Base-by-base conservation (phyloP, 2,888 invertebrate species). In the Neria commutata region DNA sequence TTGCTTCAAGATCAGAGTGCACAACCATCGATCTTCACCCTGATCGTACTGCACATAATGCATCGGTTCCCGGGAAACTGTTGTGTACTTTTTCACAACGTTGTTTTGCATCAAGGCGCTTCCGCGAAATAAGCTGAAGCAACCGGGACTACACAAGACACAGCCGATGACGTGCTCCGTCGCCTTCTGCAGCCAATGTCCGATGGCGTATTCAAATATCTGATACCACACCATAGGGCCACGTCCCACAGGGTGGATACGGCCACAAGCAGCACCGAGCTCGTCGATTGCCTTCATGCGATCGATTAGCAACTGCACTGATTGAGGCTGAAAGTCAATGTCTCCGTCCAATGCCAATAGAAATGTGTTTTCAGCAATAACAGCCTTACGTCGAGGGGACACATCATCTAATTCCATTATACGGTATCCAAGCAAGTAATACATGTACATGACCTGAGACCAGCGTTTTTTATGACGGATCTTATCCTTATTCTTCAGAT, bases 361-460 rank as follows among this genome's bases (percentile, higher is more conserved):
- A 72, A 87, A 95, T 0, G 94, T 94, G 80, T 94, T 93, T 77
- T 91, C 89, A 0, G 91, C 90, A 51, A 90, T 87, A 3, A 86
- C 83, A 62, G 88, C 87, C 73, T 88, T 89, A 11, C 82, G 76
- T 2, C 71, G 70, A 0, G 79, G 73, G 23, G 80, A 76, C 8
- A 78, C 66, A 54, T 73, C 70, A n/a, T 80, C 78, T 67, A 87
- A 77, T 69, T 89, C 88, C 88, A 91, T 91, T 50, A 92, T 85
- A 60, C 89, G 88, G 76, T 90, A 89, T 0, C 94, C 94, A 34
- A 95, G 84, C 67, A 95, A 84, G 75, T 94, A 95, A 81, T 94
- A 95, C 94, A 95, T 94, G 81, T 95, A 95, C 94, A 95, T 95
- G 10, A 91, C 91, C 86, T 95, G 95, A 50, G 94, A 94, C 95